These are phyloP conservation scores for Rhinophrynus dorsalis DNA, from an alignment of 2,797 vertebrate species.

Conservation along the genomic window DNA sequence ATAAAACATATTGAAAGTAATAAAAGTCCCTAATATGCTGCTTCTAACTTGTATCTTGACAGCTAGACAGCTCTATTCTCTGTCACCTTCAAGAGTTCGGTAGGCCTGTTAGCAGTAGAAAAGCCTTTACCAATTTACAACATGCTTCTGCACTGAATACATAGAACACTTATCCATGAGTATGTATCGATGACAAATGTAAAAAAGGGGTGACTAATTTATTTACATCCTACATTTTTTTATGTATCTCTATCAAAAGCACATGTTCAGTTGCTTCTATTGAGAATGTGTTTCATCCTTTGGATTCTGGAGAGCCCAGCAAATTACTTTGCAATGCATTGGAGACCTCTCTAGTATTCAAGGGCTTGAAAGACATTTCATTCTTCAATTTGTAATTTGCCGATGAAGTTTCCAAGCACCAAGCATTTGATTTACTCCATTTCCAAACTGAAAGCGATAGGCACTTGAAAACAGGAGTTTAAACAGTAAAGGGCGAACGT, in stretches of 20 bases:
- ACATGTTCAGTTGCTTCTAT: background rate
- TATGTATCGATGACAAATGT: background rate
- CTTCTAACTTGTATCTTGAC: too few relatives aligned
- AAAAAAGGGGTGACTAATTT: background rate
- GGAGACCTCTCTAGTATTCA: too few relatives aligned
- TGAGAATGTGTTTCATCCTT: too few relatives aligned
- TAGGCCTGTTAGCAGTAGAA: background rate
- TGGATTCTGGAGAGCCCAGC: too few relatives aligned
- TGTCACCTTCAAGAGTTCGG: background rate
- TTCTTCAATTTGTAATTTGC: background rate
- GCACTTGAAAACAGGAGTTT: constrained; percentile 41
- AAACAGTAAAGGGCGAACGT: constrained; percentile 30
- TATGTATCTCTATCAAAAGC: background rate
- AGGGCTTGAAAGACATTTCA: too few relatives aligned
- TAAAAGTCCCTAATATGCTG: too few relatives aligned
- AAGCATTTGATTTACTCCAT: constrained; percentile 12
- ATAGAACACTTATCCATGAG: background rate
- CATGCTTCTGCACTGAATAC: background rate
- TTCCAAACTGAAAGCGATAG: constrained; percentile 29
- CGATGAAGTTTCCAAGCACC: background rate
- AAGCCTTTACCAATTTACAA: background rate
- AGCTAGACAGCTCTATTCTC: too few relatives aligned
- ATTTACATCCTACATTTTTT: background rate
- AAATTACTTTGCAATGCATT: too few relatives aligned
- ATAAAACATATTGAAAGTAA: too few relatives aligned